Percentiles rank a stretch among this genome's conserved stretches.
phyloP scores from a whole-genome alignment of 2,888 invertebrate species.

The Ochropleura plecta region DNA sequence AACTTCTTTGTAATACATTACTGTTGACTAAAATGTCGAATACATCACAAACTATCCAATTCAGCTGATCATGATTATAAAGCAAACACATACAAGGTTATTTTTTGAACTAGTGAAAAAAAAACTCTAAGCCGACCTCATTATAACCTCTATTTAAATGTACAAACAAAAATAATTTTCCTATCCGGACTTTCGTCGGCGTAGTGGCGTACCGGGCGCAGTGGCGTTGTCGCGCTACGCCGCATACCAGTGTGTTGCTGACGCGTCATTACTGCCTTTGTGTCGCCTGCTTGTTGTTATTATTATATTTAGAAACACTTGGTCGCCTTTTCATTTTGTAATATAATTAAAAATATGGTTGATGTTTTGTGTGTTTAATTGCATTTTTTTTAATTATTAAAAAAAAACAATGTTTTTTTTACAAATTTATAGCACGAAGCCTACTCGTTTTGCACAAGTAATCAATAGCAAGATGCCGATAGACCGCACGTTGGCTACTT shows the following conservation, averaged over 20 bases:
- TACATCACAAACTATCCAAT: no score
- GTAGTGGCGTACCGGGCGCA: slow-evolving; percentile 12
- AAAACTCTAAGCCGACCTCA: not conserved
- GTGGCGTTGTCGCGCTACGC: slow-evolving; percentile 37
- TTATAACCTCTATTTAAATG: slow-evolving; percentile 19
- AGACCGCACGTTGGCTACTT: no score
- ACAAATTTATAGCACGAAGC: no score
- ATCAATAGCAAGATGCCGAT: no score
- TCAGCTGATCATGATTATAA: no score
- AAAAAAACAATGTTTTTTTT: not conserved
- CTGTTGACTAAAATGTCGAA: no score
- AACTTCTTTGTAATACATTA: no score
- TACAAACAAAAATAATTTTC: slow-evolving; percentile 24
- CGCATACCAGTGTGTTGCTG: slow-evolving; percentile 53
- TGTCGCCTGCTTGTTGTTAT: slow-evolving; percentile 39
- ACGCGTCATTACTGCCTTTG: slow-evolving; percentile 66
- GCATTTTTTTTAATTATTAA: slow-evolving; percentile 10
- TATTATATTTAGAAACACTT: slow-evolving; percentile 52
- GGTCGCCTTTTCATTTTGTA: slow-evolving; percentile 33
- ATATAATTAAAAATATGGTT: slow-evolving; percentile 41
- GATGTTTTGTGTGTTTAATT: slow-evolving; percentile 21
- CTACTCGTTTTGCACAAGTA: no score
- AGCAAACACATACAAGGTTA: no score
- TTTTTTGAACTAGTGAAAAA: no score
- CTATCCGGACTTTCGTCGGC: slow-evolving; percentile 18